Base-by-base conservation (phyloP, 1,140 invertebrate genomes). In the Anastrepha obliqua region DNA sequence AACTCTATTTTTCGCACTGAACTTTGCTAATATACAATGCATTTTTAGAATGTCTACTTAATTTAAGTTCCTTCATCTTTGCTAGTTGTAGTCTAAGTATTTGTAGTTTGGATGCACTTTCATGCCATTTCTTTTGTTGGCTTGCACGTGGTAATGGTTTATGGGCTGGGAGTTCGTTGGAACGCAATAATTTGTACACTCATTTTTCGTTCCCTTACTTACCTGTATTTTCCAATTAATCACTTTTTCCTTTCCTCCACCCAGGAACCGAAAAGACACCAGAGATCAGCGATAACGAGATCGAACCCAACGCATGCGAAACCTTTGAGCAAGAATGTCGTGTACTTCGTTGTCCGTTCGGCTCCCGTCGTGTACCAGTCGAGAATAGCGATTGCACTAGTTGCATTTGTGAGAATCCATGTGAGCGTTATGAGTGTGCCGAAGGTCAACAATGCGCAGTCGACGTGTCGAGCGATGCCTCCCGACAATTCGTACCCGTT, bases 391-490 rank as follows among this genome's bases (percentile, higher is more conserved):
- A 94, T 65, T 98, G 97, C 92, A 95, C 95, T 81, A 93, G 95
- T n/a, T 98, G 97, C 91, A 93, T 95, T 11, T 98, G 98, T 91
- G 93, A 94, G 88, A 94, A 98, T 92, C 97, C 97, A 0, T 98
- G 97, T 90, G 93, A 94, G 17, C 92, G 93, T 17, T 94, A 95
- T 86, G 85, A 91, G 3, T 98, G 97, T 90, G 94, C 95, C 0
- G 93, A 94, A 42, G 95, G 94, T n/a, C 95, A 95, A 29, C 94
- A 94, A 87, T 98, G 97, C 90, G 94, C 95, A 3, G 95, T 97
- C 17, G 94, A 96, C 87, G 88, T 94, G 91, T 87, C 95, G 94
- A 90, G 93, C 65, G 90, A 95, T 93, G 89, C 94, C 42, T 91
- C 93, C 8, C 91, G 93, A 51, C 88, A 92, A 62, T 94, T 94